Evolutionary conservation across 2,797 vertebrate genomes (phyloP), one percentile per base, ranked within the genome.

Genomic region (Limosa lapponica): DNA sequence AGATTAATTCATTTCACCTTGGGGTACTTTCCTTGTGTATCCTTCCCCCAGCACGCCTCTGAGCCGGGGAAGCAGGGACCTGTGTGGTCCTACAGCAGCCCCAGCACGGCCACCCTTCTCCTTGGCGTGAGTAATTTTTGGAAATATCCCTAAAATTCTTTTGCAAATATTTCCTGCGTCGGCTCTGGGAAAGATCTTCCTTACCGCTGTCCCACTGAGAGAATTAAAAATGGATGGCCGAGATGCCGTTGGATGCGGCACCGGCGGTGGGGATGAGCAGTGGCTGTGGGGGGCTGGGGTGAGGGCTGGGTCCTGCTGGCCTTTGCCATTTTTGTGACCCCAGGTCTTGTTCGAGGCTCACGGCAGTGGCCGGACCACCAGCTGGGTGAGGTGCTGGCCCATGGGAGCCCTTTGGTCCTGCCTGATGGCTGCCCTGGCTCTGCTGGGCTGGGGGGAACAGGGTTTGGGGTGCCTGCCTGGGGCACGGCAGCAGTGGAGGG

Each of bases 21-120:
- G 2, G 12, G 19, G 27, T 36, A 1, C 71, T 87, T 87, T 43
- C 39, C 69, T 22, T 4, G 46, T 6, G 52, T 22, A 44, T 43
- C 61, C 36, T 37, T 51, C 14, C 39, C 54, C 34, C 1, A 3
- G 66, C 64, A 32, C 19, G 1, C 0, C 54, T 89, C 49, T 0
- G 1, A 28, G 75, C 44, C 2, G 2, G 28, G n/a, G 74, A 24
- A 51, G 8, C 1, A 0, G 34, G 34, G n/a, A 44, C 11, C 2
- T 0, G 16, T 1, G 6, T 17, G 36, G 34, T 46, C 16, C 2
- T 3, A 15, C 46, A 20, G 58, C 58, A 36, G 24, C 22, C 57
- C 28, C 0, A 1, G 2, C 6, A 6, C 0, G 3, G 41, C 12
- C 0, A 2, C 41, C 22, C 16, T 30, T 11, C 16, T 17, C 28